A percentile compares a stretch with the other conserved stretches of the same genome.
Evolutionary conservation across 2,797 vertebrate genomes (phyloP).

Genomic region (Acanthurus leucopareius): DNA sequence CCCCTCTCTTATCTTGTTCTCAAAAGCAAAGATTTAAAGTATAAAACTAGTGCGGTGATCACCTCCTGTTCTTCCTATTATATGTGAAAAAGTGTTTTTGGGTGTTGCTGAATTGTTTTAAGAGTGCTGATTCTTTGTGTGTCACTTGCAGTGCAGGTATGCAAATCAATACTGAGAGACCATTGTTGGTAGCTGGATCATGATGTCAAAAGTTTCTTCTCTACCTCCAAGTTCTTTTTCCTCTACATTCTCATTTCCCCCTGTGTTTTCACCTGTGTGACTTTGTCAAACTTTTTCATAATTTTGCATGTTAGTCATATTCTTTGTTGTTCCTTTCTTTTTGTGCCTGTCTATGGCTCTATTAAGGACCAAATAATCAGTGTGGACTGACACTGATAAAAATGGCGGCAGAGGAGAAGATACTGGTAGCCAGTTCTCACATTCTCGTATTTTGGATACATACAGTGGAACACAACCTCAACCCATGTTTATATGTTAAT

Average conservation of each 20-base stretch:
- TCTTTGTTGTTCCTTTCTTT: not conserved
- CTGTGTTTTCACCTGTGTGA: not conserved
- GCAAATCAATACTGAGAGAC: constrained; percentile 50
- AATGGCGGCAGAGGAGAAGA: constrained; percentile 7
- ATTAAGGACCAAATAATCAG: constrained; percentile 71
- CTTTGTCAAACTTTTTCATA: not conserved
- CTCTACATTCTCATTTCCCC: not conserved
- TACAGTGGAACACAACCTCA: constrained; percentile 17
- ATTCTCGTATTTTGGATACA: constrained; percentile 16
- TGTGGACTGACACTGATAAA: constrained; percentile 12
- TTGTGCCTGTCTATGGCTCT: constrained; percentile 34
- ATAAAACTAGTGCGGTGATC: not conserved
- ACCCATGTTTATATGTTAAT: not conserved
- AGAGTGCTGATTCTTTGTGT: constrained; percentile 46
- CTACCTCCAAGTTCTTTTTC: constrained; percentile 53
- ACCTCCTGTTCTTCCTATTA: constrained; percentile 53
- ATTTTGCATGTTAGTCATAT: not conserved
- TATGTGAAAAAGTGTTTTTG: constrained; percentile 67
- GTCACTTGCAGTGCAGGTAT: constrained; percentile 61
- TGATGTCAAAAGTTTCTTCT: constrained; percentile 63
- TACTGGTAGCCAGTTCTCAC: constrained; percentile 4
- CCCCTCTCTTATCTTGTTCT: constrained; percentile 28
- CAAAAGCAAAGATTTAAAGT: constrained; percentile 14
- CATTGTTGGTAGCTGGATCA: constrained; percentile 55
- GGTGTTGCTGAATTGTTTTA: constrained; percentile 50